Base-by-base conservation (phyloP, 2,888 invertebrate genomes). In the Entomobrya multifasciata region DNA sequence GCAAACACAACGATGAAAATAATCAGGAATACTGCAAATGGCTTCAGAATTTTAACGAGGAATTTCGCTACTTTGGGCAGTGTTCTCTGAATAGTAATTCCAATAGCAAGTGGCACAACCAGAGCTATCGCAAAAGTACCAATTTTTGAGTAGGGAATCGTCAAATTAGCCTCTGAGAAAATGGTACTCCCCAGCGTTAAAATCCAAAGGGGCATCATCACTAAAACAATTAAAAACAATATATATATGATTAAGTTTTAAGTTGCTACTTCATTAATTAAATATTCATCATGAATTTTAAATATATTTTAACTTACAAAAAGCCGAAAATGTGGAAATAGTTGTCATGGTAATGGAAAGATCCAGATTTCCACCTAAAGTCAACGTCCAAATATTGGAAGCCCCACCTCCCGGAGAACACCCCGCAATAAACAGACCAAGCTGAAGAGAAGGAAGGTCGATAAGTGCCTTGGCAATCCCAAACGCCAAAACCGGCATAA, bases 331-430 rank as follows among this genome's bases (percentile, higher is more conserved):
- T 2, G 97, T 98, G 87, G 97, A 96, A 82, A 98, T 93, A 10
- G 98, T 95, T 0, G 99, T 99, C 98, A 99, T 98, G 17, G 98
- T 96, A 67, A 99, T 95, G 0, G 98, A 98, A 52, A 99, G 94
- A 92, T 98, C 96, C 5, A 99, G 94, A 93, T 99, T 99, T 3
- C 98, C 99, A 4, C 96, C 96, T 0, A 99, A 94, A 17, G 99
- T 94, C 89, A 96, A 95, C 0, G 98, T 96, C 98, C 98, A 99
- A 91, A 98, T 97, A 93, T 99, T 99, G 65, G 98, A 98, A 30
- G 98, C 98, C 0, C 98, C 99, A 0, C 99, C 97, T 17, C 96
- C 96, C 0, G 97, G 97, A 4, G 96, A 95, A 25, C 97, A 96
- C 0, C 97, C 97, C 0, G 97, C 96, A 92, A 97, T 96, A 93